Evolutionary conservation across 2,888 invertebrate species (phyloP), one percentile per base, ranked within the genome.

Genomic region (Pheosia gnoma): DNA sequence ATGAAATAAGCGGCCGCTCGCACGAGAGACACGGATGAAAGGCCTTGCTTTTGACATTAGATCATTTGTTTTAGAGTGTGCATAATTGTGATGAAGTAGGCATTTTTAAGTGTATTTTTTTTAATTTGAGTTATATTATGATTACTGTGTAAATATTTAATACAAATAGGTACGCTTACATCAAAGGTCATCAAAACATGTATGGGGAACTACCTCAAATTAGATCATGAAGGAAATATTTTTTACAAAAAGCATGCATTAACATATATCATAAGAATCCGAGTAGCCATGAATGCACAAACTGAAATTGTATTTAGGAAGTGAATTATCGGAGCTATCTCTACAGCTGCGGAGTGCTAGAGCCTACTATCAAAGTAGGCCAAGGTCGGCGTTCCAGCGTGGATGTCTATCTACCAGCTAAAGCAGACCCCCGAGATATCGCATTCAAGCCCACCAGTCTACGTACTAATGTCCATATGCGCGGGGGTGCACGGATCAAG

Each of bases 321-420:
- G 86, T 86, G 81, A 79, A 82, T 81, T 82, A 84, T 82, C 82
- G 77, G 58, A 77, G 68, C 78, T 83, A 82, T 82, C 83, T 80
- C 67, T 65, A 77, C 78, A 80, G 81, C 79, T 80, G 84, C 79
- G 73, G 75, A 62, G 64, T 67, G 77, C 82, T 79, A 80, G 79
- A 77, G 71, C 69, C 64, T 75, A 78, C 76, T 87, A 90, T 88
- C 88, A 81, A 89, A 85, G 75, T 90, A 75, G 90, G 90, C 88
- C 91, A 91, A 91, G 91, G 91, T 85, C 84, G 73, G 60, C 74
- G 65, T 71, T 63, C 65, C 73, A 65, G 73, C 73, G 70, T 73
- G 75, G 75, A 77, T 77, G 80, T 79, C 76, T 72, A 67, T 64
- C 68, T 73, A 70, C 89, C 86, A 84, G 68, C 68, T 53, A 73